Conservation (phyloP, 2,797 vertebrate species). For the Mormyrops attenuatus region DNA sequence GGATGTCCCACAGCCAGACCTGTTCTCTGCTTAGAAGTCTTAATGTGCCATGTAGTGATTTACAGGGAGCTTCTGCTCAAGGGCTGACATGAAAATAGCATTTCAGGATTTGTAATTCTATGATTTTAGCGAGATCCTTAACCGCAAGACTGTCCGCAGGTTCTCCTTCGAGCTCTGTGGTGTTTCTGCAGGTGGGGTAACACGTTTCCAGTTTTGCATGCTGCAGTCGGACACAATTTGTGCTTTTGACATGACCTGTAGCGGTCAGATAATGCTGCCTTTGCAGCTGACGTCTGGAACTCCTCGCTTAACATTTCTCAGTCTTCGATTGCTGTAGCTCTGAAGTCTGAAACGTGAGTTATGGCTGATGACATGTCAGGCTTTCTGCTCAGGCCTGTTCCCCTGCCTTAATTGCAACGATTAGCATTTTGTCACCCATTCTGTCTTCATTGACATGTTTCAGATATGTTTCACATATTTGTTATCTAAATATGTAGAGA, state of each 20-base stretch:
- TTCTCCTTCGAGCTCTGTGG: background rate
- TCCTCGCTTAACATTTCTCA: background rate
- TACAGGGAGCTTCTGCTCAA: background rate
- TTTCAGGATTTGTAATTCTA: background rate
- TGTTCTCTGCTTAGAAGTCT: background rate
- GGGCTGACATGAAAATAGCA: background rate
- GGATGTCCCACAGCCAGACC: background rate
- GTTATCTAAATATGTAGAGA: background rate
- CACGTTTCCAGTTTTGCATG: background rate
- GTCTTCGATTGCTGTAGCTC: background rate
- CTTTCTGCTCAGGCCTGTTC: background rate
- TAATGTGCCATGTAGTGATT: background rate
- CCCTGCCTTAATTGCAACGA: background rate
- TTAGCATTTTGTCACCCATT: background rate
- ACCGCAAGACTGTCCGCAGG: background rate
- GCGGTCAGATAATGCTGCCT: background rate
- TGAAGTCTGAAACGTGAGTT: background rate
- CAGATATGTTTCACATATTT: background rate
- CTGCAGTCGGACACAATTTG: background rate
- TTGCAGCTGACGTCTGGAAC: background rate
- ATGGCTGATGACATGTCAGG: background rate
- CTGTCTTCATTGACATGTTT: background rate
- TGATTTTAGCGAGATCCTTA: background rate
- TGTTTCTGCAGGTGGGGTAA: background rate
- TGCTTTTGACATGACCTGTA: background rate